Evolutionary conservation across 2,888 invertebrate genomes (phyloP).

Genomic region (Diachrysia chrysitis): DNA sequence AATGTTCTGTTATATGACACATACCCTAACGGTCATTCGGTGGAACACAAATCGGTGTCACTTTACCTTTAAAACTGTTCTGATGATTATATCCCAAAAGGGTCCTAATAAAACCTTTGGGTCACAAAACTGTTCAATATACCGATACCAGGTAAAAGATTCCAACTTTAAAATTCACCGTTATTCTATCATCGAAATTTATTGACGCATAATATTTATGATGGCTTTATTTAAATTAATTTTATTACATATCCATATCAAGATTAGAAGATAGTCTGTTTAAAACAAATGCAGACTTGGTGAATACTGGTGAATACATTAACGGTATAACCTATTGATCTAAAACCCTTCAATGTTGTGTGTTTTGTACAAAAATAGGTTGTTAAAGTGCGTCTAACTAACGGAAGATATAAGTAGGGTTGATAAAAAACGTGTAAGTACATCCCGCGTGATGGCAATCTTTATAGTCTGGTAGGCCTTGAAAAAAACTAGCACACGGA

Average conservation of each 20-base stretch:
- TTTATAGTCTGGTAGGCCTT: slow-evolving; percentile 63
- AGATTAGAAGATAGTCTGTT: no score
- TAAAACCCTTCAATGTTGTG: slow-evolving; percentile 23
- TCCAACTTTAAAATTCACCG: slow-evolving; percentile 54
- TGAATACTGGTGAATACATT: slow-evolving; percentile 42
- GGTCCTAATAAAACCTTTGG: slow-evolving; percentile 47
- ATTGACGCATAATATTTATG: slow-evolving; percentile 50
- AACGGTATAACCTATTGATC: slow-evolving; percentile 37
- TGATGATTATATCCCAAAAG: slow-evolving; percentile 25
- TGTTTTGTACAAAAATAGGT: slow-evolving; percentile 7
- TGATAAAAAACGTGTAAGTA: slow-evolving; percentile 51
- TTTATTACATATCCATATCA: slow-evolving; percentile 37
- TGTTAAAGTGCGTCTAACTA: slow-evolving; percentile 26
- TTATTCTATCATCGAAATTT: slow-evolving; percentile 42
- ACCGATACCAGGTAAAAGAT: slow-evolving; percentile 52
- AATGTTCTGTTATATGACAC: slow-evolving; percentile 56
- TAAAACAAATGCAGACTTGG: slow-evolving; percentile 29
- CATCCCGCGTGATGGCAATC: slow-evolving; percentile 63
- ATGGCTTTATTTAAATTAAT: slow-evolving; percentile 39
- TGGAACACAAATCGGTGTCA: slow-evolving; percentile 56
- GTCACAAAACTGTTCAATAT: slow-evolving; percentile 60
- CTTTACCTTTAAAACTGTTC: slow-evolving; percentile 54
- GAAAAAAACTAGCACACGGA: slow-evolving; percentile 45
- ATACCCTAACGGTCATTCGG: slow-evolving; percentile 72
- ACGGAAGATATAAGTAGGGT: slow-evolving; percentile 41